Evolutionary conservation across 2,113 vertebrate genomes (phyloP).

Genomic region (Petrocephalus zakoni): DNA sequence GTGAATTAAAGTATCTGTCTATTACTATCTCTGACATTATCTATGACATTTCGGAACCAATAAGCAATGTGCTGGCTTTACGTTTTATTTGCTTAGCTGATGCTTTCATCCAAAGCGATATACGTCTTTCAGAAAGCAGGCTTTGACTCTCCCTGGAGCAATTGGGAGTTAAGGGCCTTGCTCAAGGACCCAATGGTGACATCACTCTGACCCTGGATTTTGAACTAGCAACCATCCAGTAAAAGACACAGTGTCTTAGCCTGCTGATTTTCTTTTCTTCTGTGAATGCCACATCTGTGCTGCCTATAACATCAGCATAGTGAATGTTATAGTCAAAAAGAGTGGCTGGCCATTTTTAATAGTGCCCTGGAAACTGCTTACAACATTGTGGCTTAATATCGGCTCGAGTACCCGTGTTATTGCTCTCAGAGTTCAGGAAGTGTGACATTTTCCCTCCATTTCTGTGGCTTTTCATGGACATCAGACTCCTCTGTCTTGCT

Average conservation of each 20-base stretch:
- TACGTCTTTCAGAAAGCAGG: neutral
- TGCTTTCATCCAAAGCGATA: neutral
- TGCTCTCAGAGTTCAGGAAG: neutral
- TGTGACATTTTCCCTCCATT: neutral
- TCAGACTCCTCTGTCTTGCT: neutral
- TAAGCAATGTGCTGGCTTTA: neutral
- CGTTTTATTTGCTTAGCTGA: neutral
- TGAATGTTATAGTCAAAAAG: neutral
- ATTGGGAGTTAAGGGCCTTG: neutral
- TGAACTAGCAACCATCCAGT: neutral
- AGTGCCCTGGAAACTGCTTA: neutral
- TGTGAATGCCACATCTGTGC: neutral
- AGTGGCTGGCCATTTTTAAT: neutral
- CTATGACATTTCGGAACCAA: neutral
- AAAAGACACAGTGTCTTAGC: neutral
- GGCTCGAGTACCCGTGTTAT: neutral
- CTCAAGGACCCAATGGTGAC: neutral
- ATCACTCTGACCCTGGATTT: neutral
- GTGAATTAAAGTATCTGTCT: neutral
- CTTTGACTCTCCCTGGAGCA: neutral
- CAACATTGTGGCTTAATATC: neutral
- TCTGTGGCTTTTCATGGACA: neutral
- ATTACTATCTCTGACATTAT: too few species aligned
- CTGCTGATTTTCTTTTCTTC: neutral
- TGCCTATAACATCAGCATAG: neutral